These are phyloP conservation scores for Acrossocheilus fasciatus DNA, from an alignment of 2,797 vertebrate species.

Conservation along the genomic window DNA sequence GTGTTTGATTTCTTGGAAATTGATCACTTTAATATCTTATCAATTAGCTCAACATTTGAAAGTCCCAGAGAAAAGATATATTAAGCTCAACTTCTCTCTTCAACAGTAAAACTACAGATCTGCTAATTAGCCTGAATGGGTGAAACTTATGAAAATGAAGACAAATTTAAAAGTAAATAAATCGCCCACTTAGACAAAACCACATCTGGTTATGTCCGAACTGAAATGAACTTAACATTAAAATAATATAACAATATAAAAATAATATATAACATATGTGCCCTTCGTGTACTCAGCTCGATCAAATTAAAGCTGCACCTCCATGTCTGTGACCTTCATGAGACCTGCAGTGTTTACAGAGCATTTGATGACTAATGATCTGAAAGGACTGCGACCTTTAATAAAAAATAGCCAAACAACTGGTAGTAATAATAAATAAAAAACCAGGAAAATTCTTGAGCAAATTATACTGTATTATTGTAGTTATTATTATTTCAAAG, in stretches of 20 bases:
- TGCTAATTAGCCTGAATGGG: background rate
- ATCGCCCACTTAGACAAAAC: background rate
- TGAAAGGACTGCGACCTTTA: background rate
- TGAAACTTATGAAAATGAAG: background rate
- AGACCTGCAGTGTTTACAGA: background rate
- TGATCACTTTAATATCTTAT: slow-evolving; percentile 5
- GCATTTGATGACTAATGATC: background rate
- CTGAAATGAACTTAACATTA: background rate
- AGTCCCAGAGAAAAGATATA: background rate
- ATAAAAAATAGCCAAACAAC: background rate
- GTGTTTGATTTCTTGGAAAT: background rate
- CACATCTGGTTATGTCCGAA: too few relatives aligned
- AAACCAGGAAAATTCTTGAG: background rate
- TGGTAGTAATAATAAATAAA: background rate
- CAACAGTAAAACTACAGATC: slow-evolving; percentile 2
- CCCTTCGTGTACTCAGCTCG: background rate
- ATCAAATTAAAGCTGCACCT: background rate
- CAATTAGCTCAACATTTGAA: slow-evolving; percentile 26
- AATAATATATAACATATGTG: too few relatives aligned
- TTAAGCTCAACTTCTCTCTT: background rate
- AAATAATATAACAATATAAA: background rate
- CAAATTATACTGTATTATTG: background rate
- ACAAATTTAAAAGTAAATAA: background rate
- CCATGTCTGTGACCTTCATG: background rate
- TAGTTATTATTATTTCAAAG: background rate